These are phyloP conservation scores for Venusia cambrica DNA, from an alignment of 2,888 invertebrate genomes.

Conservation along the genomic window DNA sequence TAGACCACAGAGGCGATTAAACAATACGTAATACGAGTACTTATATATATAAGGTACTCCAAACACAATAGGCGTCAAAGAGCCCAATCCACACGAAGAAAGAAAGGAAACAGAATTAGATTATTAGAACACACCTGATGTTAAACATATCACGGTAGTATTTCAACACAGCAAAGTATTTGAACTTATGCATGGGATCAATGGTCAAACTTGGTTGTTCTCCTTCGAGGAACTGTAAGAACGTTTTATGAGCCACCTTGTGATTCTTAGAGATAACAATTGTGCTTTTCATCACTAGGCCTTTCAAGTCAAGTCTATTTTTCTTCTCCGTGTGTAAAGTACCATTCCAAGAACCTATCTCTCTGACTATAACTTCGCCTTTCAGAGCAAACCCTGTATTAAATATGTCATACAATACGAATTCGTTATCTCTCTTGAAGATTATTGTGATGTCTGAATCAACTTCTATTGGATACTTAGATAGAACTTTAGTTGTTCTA, in stretches of 20 bases:
- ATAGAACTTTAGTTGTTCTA: conserved; percentile 43
- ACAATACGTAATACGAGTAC: too few relatives aligned
- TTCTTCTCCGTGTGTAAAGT: conserved; percentile 51
- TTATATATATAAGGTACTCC: too few relatives aligned
- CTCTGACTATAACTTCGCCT: conserved; percentile 66
- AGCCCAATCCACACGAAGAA: too few relatives aligned
- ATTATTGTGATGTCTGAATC: conserved; percentile 70
- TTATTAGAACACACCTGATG: conserved; percentile 76
- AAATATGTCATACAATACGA: conserved; percentile 68
- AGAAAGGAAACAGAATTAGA: neutral
- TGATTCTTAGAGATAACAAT: conserved; percentile 60
- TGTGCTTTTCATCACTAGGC: conserved; percentile 76
- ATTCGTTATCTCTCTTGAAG: conserved; percentile 33
- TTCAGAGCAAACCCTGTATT: conserved; percentile 79
- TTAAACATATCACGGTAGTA: conserved; percentile 84
- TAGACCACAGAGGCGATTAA: too few relatives aligned
- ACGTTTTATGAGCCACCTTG: conserved; percentile 56
- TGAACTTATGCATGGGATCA: conserved; percentile 84
- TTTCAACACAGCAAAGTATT: conserved; percentile 78
- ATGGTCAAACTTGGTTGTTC: conserved; percentile 70
- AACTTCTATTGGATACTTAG: conserved; percentile 57
- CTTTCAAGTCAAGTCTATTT: conserved; percentile 74
- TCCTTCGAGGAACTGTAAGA: conserved; percentile 72
- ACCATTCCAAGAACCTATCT: conserved; percentile 72
- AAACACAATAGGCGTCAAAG: too few relatives aligned